These are phyloP conservation scores for Eilema caniola DNA, from an alignment of 2,888 invertebrate species.

Conservation along the genomic window DNA sequence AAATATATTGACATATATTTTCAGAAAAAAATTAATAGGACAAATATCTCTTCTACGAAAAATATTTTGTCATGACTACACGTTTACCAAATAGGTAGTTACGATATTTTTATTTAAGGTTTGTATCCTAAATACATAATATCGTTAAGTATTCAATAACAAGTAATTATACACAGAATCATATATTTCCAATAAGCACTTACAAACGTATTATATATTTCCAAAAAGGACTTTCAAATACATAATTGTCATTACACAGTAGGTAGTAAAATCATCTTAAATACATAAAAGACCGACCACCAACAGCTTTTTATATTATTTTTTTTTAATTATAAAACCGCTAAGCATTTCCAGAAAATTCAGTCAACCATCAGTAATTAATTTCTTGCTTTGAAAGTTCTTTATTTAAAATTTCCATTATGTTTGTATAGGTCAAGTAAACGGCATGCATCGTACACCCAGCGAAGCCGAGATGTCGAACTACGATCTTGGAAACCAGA, in stretches of 20 bases:
- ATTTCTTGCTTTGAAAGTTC: not conserved
- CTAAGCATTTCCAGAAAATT: not conserved
- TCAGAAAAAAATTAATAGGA: too few species aligned
- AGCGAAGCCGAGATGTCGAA: constrained; percentile 93
- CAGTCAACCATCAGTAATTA: not conserved
- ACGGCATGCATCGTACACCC: constrained; percentile 90
- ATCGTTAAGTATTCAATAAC: not conserved
- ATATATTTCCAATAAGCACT: not conserved
- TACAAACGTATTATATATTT: not conserved
- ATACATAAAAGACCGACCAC: not conserved
- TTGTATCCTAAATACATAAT: too few species aligned
- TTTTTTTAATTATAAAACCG: not conserved
- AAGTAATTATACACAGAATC: not conserved
- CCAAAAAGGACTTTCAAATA: not conserved
- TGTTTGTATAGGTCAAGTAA: constrained; percentile 68
- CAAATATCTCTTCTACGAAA: too few species aligned
- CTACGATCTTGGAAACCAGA: constrained; percentile 87
- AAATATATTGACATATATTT: too few species aligned
- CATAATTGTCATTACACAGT: not conserved
- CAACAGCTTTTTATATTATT: not conserved
- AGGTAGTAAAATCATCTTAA: not conserved
- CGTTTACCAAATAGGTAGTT: too few species aligned
- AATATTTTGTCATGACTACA: too few species aligned
- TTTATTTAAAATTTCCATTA: not conserved
- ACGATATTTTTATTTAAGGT: too few species aligned